Percentiles rank a stretch among this genome's conserved stretches.
Evolutionary conservation across 2,888 invertebrate genomes (phyloP).

Genomic region (Creontiades dilutus): DNA sequence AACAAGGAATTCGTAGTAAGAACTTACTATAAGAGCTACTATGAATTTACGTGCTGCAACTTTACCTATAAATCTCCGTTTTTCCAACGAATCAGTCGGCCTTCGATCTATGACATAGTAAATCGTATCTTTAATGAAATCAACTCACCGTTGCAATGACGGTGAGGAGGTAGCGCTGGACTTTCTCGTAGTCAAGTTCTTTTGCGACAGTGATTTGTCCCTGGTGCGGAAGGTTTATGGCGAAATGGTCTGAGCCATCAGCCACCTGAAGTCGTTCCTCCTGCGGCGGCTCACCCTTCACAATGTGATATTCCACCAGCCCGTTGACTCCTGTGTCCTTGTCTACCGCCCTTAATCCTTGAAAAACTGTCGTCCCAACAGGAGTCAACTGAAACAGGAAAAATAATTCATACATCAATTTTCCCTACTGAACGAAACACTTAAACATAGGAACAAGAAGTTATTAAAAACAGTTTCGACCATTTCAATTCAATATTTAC

Average conservation of each 20-base stretch:
- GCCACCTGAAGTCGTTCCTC: constrained; percentile 82
- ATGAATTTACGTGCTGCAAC: too few species aligned
- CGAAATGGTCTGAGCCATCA: constrained; percentile 91
- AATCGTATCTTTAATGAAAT: background rate
- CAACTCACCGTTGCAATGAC: constrained; percentile 91
- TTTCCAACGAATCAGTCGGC: too few species aligned
- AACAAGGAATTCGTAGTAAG: too few species aligned
- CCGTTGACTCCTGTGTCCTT: constrained; percentile 93
- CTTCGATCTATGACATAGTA: too few species aligned
- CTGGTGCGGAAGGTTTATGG: constrained; percentile 92
- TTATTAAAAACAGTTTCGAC: too few species aligned
- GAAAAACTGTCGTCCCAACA: constrained; percentile 91
- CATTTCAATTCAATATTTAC: too few species aligned
- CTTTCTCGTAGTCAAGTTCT: constrained; percentile 92
- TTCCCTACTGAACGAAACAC: too few species aligned
- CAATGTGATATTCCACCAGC: constrained; percentile 90
- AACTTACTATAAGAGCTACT: too few species aligned
- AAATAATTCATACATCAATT: constrained; percentile 72
- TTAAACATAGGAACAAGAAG: too few species aligned
- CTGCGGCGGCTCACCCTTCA: constrained; percentile 85
- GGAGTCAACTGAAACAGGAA: constrained; percentile 86
- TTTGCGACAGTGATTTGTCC: constrained; percentile 92
- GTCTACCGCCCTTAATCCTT: constrained; percentile 88
- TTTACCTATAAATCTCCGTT: too few species aligned
- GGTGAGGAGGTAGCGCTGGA: constrained; percentile 91